Base-by-base conservation (phyloP, 2,888 invertebrate genomes). In the Melieria omissa region DNA sequence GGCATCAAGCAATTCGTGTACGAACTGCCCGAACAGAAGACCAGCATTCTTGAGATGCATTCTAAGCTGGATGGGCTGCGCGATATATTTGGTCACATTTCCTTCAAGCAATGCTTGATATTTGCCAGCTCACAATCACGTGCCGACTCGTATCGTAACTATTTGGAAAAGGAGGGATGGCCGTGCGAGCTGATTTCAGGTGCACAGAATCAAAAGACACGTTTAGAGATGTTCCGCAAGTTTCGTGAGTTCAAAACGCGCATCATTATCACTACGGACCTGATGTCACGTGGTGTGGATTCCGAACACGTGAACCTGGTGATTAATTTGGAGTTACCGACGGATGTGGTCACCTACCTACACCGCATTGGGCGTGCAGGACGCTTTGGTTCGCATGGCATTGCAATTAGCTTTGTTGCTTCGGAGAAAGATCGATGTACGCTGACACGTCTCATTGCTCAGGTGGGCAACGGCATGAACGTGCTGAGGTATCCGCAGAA, bases 361-460 rank as follows among this genome's bases (percentile, higher is more conserved):
- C 99, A 99, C 88, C 90, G 99, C 82, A 97, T 98, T 84, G 99
- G 99, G 0, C 90, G 99, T 80, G 97, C 98, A 58, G 99, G 99
- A 0, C 89, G 99, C 74, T 99, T 93, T 89, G 99, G 98, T 0
- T 92, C 94, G 1, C 91, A 91, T 84, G 97, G 97, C 66, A 89
- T 91, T 71, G 93, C 95, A 44, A 90, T 97, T 12, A 93, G 92
- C 65, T 90, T 97, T 71, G 87, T 93, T 8, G 89, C 91, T 78
- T 89, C 90, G 64, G 91, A 91, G 6, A 88, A 89, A 68, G 95
- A 96, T 84, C 78, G 89, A 62, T 77, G 83, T 1, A 87, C 86
- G 58, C 92, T 94, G 78, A 88, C 88, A 79, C 85, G 88, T 65
- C 88, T 93, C 61, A 83, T 93, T 49, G 86, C 88, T 4, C 84